Evolutionary conservation across 2,888 invertebrate genomes (phyloP).

Genomic region (Terebella lapidaria): DNA sequence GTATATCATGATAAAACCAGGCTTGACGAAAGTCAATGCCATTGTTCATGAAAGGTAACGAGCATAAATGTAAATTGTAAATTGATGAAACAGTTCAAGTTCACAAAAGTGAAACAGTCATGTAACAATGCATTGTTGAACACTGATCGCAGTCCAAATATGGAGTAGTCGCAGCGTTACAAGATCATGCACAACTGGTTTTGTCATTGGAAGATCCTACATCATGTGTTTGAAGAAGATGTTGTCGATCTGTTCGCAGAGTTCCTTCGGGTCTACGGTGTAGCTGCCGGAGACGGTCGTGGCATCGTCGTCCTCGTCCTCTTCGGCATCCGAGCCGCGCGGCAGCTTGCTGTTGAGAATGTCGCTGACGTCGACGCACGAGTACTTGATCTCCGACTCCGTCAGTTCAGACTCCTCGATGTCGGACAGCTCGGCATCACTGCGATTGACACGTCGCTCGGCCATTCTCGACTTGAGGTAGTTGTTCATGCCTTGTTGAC

Average conservation of each 20-base stretch:
- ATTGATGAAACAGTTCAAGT: too few relatives aligned
- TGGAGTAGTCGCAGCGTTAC: too few relatives aligned
- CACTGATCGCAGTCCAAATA: too few relatives aligned
- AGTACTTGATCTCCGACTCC: constrained; percentile 11
- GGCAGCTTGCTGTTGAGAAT: not conserved
- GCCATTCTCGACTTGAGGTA: not conserved
- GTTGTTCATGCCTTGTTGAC: not conserved
- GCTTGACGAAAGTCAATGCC: too few relatives aligned
- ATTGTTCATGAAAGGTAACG: too few relatives aligned
- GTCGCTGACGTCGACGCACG: constrained; percentile 15
- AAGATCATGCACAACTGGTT: too few relatives aligned
- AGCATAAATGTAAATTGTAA: too few relatives aligned
- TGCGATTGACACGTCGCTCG: not conserved
- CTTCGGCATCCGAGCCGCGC: not conserved
- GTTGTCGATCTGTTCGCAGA: constrained; percentile 47
- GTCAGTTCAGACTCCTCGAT: not conserved
- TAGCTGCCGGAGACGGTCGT: constrained; percentile 41
- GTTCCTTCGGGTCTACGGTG: constrained; percentile 46
- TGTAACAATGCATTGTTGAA: too few relatives aligned
- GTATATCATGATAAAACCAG: too few relatives aligned
- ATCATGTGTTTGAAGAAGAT: constrained; percentile 40
- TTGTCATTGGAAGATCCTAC: too few relatives aligned
- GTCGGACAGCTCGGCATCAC: not conserved
- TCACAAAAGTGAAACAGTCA: too few relatives aligned
- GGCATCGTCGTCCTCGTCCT: constrained; percentile 8